These are phyloP conservation scores for Argentina silus DNA, from an alignment of 2,797 vertebrate genomes.

Conservation along the genomic window DNA sequence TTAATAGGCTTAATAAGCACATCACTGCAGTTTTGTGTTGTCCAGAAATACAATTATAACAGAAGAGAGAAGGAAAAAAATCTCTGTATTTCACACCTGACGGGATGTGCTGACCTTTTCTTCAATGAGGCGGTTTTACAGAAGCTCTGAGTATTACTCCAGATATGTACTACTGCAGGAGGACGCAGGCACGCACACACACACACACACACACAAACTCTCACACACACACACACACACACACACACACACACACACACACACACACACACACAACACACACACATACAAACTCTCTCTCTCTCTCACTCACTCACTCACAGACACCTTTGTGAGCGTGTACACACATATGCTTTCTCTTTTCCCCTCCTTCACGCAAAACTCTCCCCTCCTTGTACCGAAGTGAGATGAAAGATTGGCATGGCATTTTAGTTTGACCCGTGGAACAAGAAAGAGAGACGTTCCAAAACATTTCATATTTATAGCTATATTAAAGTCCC, in stretches of 20 bases:
- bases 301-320: neutral
- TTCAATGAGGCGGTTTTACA: conserved; percentile 43
- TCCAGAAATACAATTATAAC: conserved; percentile 55
- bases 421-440: conserved; percentile 70
- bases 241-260: conserved; percentile 13
- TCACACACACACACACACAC: neutral
- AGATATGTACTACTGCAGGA: conserved; percentile 29
- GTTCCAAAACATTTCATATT: conserved; percentile 68
- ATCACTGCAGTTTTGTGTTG: conserved; percentile 18
- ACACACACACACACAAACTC: conserved; percentile 17
- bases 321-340: neutral
- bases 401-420: conserved; percentile 59
- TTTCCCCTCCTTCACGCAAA: neutral
- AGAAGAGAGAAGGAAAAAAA: conserved; percentile 36
- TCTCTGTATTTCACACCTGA: conserved; percentile 27
- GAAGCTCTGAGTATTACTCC: conserved; percentile 31
- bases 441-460: conserved; percentile 28
- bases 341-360: too few relatives aligned
- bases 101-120: conserved; percentile 63
- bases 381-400: neutral
- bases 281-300: too few relatives aligned
- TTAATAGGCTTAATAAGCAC: conserved; percentile 42
- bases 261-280: neutral
- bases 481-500: conserved; percentile 63
- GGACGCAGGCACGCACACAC: conserved; percentile 17